Base-by-base conservation (phyloP, 2,888 invertebrate genomes). In the Steromphala cineraria region DNA sequence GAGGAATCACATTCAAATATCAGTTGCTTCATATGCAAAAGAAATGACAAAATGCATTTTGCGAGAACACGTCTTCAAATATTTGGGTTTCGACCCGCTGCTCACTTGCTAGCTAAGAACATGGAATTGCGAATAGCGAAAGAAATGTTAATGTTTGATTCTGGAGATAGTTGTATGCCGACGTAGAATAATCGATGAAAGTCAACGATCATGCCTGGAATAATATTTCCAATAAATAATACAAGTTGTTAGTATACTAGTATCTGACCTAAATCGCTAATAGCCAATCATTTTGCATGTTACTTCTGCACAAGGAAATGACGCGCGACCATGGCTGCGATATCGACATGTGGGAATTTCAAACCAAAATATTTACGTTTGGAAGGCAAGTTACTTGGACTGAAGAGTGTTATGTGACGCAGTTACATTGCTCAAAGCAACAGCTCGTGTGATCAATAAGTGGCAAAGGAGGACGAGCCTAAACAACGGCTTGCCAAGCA, bases 401-500 rank as follows among this genome's bases (percentile, higher is more conserved):
- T 62, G 62, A 62, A 24, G 24, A 28, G 28, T 24, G 28, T 62
- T 28, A 28, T 62, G 28, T 62, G 17, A 62, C 62, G 28, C 62
- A 62, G 24, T 62, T 62, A 62, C 62, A 62, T 24, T 62, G 62
- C 62, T 62, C 62, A 62, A 62, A 62, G 62, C 62, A 62, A 62
- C 62, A 62, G 62, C 62, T 62, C 62, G 28, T 62, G 62, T 62
- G 62, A 62, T 62, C 62, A 62, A 62, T 62, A 62, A 62, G 62
- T 62, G 62, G 62, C 62, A 62, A 62, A 62, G 28, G 62, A 62
- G 40, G 46, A 74, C 75, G 53, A 46, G 53, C 75, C 52, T 53
- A 75, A 67, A 52, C 53, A 71, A 71, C 31, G 19, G 52, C 53
- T 24, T 75, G 52, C 19, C 21, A 24, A 77, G 19, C 36, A 90